Evolutionary conservation across 2,797 vertebrate genomes (phyloP), one percentile per base, ranked within the genome.

Genomic region (Malurus splendens): DNA sequence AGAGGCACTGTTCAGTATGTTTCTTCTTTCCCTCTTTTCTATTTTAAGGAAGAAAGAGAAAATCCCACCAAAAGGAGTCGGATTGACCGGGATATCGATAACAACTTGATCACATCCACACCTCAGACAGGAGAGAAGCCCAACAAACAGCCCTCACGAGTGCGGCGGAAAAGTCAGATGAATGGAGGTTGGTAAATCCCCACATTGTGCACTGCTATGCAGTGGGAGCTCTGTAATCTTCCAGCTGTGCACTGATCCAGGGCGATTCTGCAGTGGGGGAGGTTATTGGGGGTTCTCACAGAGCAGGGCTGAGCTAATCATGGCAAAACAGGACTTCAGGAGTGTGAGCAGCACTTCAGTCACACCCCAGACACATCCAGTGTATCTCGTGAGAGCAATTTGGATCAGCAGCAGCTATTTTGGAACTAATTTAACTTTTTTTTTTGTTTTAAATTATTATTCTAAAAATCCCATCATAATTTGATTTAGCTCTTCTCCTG

Each of bases 51-150:
- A 95, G 98, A 99, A 96, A 98, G 97, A 96, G 98, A 99, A 96
- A 98, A 97, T 94, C 98, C 98, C 92, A 97, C 98, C 30, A 99
- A 99, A 96, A 98, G 98, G 95, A 98, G 98, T 84, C 98, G 98
- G 70, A 95, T 99, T 91, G 98, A 98, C 82, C 98, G 98, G 86
- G 98, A 99, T 71, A 98, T 98, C 74, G 98, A 99, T 92, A 98
- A 98, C 96, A 98, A 98, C 96, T 91, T 99, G 96, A 99, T 99
- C 94, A 98, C 98, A 86, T 99, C 99, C 84, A 98, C 98, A 10
- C 97, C 98, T 39, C 97, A 97, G 30, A 89, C 97, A 27, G 96
- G 97, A 90, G 98, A 98, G 80, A 97, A 97, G 89, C 97, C 98
- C 55, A 96, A 97, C 79, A 98, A 98, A 92, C 97, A 97, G 94